These are phyloP conservation scores for Melolontha melolontha DNA, from an alignment of 2,888 invertebrate genomes.

Conservation along the genomic window DNA sequence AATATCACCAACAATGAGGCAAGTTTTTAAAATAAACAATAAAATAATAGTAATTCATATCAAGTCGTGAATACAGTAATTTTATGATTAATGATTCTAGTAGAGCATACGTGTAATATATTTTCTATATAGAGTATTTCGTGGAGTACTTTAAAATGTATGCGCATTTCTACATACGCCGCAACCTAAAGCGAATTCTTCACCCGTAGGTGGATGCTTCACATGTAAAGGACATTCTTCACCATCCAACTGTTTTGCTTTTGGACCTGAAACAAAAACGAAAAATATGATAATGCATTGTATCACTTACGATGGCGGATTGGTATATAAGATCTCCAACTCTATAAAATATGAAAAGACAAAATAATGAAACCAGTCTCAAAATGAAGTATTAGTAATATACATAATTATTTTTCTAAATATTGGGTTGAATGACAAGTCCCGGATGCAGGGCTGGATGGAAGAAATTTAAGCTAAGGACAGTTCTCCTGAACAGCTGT, in stretches of 20 bases:
- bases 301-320: too few relatives aligned
- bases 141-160: constrained; percentile 75
- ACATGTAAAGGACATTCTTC: constrained; percentile 97
- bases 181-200: constrained; percentile 98
- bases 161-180: constrained; percentile 97
- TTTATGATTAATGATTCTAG: constrained; percentile 9
- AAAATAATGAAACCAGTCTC: too few relatives aligned
- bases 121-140: constrained; percentile 1
- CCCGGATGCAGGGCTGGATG: too few relatives aligned
- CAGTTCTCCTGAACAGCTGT: too few relatives aligned
- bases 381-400: too few relatives aligned
- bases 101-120: constrained; percentile 7
- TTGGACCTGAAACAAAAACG: constrained; percentile 80
- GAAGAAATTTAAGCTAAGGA: too few relatives aligned
- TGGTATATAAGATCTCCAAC: not conserved
- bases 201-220: constrained; percentile 96
- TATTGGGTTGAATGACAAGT: too few relatives aligned
- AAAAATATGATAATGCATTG: constrained; percentile 16
- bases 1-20: constrained; percentile 23
- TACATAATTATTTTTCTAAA: too few relatives aligned
- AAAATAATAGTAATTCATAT: constrained; percentile 14
- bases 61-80: constrained; percentile 17
- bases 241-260: constrained; percentile 91
- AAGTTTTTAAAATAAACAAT: constrained; percentile 11
- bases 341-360: too few relatives aligned